phyloP scores from a whole-genome alignment of 2,888 invertebrate species.

The Heteropelma amictum region DNA sequence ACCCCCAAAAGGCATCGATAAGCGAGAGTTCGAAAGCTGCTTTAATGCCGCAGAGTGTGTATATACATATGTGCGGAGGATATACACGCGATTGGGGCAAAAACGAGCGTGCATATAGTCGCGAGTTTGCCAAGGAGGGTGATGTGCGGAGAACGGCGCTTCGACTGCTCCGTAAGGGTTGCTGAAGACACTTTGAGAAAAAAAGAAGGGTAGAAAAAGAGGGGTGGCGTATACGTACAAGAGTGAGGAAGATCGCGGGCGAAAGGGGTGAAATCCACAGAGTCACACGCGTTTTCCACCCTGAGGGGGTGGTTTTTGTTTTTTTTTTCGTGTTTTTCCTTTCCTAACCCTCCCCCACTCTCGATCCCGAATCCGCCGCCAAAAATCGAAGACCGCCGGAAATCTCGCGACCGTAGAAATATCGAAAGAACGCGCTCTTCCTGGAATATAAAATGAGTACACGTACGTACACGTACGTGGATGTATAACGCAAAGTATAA shows the following conservation, averaged over 20 bases:
- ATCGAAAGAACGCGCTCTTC: constrained; percentile 69
- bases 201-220: neutral
- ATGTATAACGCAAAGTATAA: constrained; percentile 9
- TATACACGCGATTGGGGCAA: constrained; percentile 42
- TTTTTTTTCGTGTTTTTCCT: constrained; percentile 26
- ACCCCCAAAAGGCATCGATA: constrained; percentile 65
- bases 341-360: no score
- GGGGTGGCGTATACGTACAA: neutral
- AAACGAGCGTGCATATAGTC: constrained; percentile 45
- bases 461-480: constrained; percentile 12
- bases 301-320: neutral
- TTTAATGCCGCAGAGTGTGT: neutral
- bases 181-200: neutral
- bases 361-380: constrained; percentile 13
- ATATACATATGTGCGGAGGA: neutral
- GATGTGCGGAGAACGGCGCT: constrained; percentile 12
- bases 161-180: neutral
- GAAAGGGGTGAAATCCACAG: neutral
- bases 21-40: constrained; percentile 31
- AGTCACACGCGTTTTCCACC: constrained; percentile 41
- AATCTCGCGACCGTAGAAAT: constrained; percentile 59
- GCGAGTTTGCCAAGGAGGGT: constrained; percentile 39
- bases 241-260: neutral
- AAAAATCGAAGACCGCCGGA: constrained; percentile 43
- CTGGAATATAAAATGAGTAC: constrained; percentile 73